Base-by-base conservation (phyloP, 2,113 vertebrate species). In the Pseudorectes ferrugineus region DNA sequence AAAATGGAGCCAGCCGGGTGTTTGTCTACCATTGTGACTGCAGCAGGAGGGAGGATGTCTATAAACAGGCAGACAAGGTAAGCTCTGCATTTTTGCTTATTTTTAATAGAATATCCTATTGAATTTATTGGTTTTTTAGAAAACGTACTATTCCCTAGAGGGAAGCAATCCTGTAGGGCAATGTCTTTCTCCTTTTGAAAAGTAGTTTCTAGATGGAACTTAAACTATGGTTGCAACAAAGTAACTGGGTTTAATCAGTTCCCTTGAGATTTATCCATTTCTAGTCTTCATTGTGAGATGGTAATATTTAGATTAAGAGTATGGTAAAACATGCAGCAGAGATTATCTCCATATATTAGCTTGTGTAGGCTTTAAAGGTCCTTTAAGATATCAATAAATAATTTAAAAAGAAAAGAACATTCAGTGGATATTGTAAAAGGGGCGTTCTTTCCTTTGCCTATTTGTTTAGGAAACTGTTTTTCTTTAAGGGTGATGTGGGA, bases 41-140 rank as follows among this genome's bases (percentile, higher is more conserved):
- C 90, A 98, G 98, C 74, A 97, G 95, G 19, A 98, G 96, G 73
- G 95, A 96, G 10, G 98, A 99, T 2, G 96, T 99, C 23, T 99
- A 99, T 92, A 89, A 97, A 87, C 98, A 98, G 10, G 99, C 98
- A 33, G 97, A 98, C 40, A 98, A 98, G 98, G 99, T 99, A 97
- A 97, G 92, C 23, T 36, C 26, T 54, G 42, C 9, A 22, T 77
- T 65, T 67, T 74, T 91, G 2, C 25, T 66, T 76, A 36, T 51
- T 82, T 93, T 66, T 33, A 49, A 29, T 33, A 54, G 33, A 43
- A 19, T 42, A 29, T 21, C 2, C 18, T 42, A 14, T 2, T 21
- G 23, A n/a, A 7, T 36, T 35, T 17, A 46, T 10, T 74, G 67
- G 67, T 2, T 33, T 35, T 58, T 65, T 23, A 43, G 75, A 70